Base-by-base conservation (phyloP, 2,113 vertebrate genomes). In the Phrynocephalus versicolor region DNA sequence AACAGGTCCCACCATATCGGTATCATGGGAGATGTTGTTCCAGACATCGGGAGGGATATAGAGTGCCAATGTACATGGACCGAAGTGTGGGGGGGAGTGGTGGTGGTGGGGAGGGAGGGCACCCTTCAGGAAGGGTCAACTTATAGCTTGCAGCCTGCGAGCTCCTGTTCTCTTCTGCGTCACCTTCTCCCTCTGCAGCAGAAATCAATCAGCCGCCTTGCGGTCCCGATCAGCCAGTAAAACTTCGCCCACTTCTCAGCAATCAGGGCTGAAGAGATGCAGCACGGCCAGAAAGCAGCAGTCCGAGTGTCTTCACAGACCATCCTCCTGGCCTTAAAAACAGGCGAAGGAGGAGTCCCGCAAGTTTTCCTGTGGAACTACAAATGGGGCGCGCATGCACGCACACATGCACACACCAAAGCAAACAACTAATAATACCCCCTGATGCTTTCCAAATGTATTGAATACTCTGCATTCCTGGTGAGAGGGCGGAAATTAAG, bases 401-500 rank as follows among this genome's bases (percentile, higher is more conserved):
- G n/a, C n/a, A n/a, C n/a, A n/a, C n/a, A n/a, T n/a, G n/a, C n/a
- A n/a, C n/a, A n/a, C n/a, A n/a, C n/a, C n/a, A 62, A 18, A 60
- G 5, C 25, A 25, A 51, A 25, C 73, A 16, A 19, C 76, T 25
- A 5, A 60, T 14, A 60, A 60, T 19, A 16, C 67, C 33, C 33
- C 18, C n/a, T 3, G 45, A 41, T 33, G 35, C 25, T 84, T 69
- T 27, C 51, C 88, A 90, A 88, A 81, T 89, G 88, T 91, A 27
- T 3, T 89, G 89, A 0, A 1, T 70, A 0, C 58, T 13, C 88
- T 90, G 90, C 92, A 92, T 89, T 93, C 86, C 91, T 90, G 90
- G 85, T 90, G 89, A 81, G 75, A 37, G 21, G 89, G 90, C 70
- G 72, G 87, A 82, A 80, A 87, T 93, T 92, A 94, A 94, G 91